Evolutionary conservation across 2,888 invertebrate genomes (phyloP), one percentile per base, ranked within the genome.

Genomic region (Flexamia atlantica): DNA sequence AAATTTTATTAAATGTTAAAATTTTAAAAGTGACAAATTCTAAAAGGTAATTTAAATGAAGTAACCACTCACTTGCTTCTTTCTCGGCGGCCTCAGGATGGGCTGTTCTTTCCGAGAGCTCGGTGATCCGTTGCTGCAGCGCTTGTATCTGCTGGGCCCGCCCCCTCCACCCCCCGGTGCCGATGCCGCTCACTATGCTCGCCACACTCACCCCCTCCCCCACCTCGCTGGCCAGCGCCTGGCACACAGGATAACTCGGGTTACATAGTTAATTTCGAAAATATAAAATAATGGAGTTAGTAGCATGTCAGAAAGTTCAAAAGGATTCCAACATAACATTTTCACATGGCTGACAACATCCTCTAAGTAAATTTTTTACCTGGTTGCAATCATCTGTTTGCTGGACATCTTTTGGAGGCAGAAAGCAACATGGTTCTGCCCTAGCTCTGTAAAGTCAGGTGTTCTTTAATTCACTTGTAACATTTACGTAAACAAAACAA

Each of bases 71-170:
- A 86, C 87, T 82, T 14, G 83, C 81, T 76, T 84, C 83, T 42
- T 81, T 85, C 82, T 87, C 85, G 28, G 72, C 72, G n/a, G 70
- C 53, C 10, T 84, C 70, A 25, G 70, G 40, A 30, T 84, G 57
- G 25, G 85, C 81, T 23, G 89, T 83, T 88, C 94, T 95, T 28
- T 92, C 92, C 87, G 94, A 94, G 0, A 96, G 89, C 79, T 96
- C 95, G 7, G 89, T 89, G 76, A 95, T 90, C 90, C 94, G 95
- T 81, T 93, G 93, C 88, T 95, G 95, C 74, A 96, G 89, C 17
- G 93, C 90, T 0, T 93, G 89, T 84, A 96, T 95, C 88, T 95
- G 94, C 88, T 96, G 95, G 0, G 96, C 95, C 86, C 96, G 91
- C 0, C 96, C 96, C 86, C 95, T 93, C 96, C 96, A 96, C 14